Evolutionary conservation across 2,113 vertebrate genomes (phyloP), one percentile per base, ranked within the genome.

Genomic region (Ivindomyrus marchei): DNA sequence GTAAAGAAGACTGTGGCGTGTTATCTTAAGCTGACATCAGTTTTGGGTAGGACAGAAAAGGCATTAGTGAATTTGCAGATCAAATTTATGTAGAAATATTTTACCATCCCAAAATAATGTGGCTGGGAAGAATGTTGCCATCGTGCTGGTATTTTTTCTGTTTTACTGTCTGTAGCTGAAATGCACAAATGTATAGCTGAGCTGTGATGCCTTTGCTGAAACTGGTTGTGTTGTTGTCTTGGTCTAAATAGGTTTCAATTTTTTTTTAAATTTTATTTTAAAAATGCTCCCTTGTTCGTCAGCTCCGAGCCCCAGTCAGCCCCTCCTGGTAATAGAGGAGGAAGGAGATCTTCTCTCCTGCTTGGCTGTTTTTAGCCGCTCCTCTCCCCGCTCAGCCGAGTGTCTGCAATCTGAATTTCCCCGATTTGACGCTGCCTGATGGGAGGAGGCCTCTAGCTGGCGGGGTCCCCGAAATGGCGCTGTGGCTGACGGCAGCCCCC

Each of bases 21-120:
- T 39, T 87, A 53, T 87, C 85, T 87, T 87, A n/a, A 50, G 15
- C 84, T 86, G 47, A 50, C 84, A 86, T 86, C 84, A 46, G 46
- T 50, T 27, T 13, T n/a, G 47, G 84, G 84, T 87, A 3, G 85
- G 15, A 39, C 85, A 87, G 31, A 87, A 56, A 52, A 87, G 9
- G n/a, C 50, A 53, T 87, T 47, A 31, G 50, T 87, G 50, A 87
- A 87, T 53, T 53, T 53, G 50, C 85, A 87, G 50, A 87, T 52
- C 85, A 87, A 56, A 87, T 87, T 87, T 87, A 36, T 39, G 47
- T 87, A n/a, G 50, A 36, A 52, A 56, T 36, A 53, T 47, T 87
- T 53, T 56, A 42, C 49, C 39, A 36, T 31, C 49, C 24, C 31
- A 31, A 53, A 53, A 53, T 27, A 36, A 50, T 19, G 10, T 85